These are phyloP conservation scores for Trichacis sp. DNA, from an alignment of 2,888 invertebrate genomes.

Conservation along the genomic window DNA sequence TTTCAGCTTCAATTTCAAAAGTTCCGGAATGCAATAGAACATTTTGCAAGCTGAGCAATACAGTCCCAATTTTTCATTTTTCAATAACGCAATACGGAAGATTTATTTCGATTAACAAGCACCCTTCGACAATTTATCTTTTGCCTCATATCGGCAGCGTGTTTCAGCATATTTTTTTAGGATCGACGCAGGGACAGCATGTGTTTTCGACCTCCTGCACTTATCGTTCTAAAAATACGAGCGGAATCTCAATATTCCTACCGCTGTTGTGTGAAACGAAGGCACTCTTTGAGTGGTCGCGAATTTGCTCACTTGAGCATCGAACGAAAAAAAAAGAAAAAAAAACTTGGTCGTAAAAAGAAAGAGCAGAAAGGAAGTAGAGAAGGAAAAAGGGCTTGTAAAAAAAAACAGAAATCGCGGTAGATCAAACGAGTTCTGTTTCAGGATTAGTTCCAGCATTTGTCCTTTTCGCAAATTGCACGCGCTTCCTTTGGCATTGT, in stretches of 20 bases:
- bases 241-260: background rate
- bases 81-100: too few species aligned
- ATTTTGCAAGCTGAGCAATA: too few species aligned
- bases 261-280: background rate
- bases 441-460: constrained; percentile 26
- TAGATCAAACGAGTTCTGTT: constrained; percentile 25
- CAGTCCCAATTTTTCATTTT: too few species aligned
- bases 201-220: constrained; percentile 1
- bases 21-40: too few species aligned
- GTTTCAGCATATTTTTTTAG: constrained; percentile 1
- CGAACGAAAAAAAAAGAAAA: background rate
- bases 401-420: constrained; percentile 15
- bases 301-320: constrained; percentile 8
- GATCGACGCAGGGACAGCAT: background rate
- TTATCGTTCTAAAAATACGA: constrained; percentile 3
- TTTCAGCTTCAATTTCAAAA: too few species aligned
- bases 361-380: constrained; percentile 1
- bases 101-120: background rate
- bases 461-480: constrained; percentile 37
- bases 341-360: background rate
- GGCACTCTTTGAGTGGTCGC: constrained; percentile 8
- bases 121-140: background rate
- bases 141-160: background rate
- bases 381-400: constrained; percentile 8
- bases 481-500: constrained; percentile 36